Percentiles rank a stretch among this genome's conserved stretches.
Evolutionary conservation across 2,113 vertebrate genomes (phyloP).

Genomic region (Acinonyx jubatus): DNA sequence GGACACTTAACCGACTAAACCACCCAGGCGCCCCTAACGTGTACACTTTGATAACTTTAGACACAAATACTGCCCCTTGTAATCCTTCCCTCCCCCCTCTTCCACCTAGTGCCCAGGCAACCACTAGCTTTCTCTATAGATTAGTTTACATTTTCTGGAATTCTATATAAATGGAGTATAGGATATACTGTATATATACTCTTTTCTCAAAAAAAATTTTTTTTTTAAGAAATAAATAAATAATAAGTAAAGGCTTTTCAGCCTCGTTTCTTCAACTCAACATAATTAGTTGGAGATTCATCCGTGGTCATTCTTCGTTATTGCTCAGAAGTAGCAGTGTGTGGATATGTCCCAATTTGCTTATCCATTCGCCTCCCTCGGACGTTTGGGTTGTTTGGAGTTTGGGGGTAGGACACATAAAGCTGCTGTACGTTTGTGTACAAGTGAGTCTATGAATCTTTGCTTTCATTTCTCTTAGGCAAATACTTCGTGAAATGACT

Average conservation of each 20-base stretch:
- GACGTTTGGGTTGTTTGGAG: background rate
- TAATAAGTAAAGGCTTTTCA: background rate
- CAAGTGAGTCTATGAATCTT: background rate
- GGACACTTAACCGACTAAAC: too few relatives aligned
- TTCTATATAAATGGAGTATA: background rate
- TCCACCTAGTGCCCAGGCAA: background rate
- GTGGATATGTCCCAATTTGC: background rate
- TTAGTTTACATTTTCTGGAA: slow-evolving; percentile 15
- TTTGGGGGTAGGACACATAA: background rate
- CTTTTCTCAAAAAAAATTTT: background rate
- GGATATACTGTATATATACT: background rate
- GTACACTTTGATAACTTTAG: background rate
- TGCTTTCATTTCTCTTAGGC: background rate
- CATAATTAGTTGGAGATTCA: background rate
- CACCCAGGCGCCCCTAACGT: too few relatives aligned
- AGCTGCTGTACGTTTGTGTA: background rate
- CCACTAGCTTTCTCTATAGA: background rate
- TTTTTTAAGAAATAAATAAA: too few relatives aligned
- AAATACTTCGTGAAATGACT: background rate
- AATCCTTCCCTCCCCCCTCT: background rate
- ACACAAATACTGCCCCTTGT: background rate
- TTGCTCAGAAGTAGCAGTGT: background rate
- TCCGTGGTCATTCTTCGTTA: background rate
- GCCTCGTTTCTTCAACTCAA: background rate
- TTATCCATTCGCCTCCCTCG: background rate